phyloP scores from a whole-genome alignment of 1,140 invertebrate genomes.

The Nebria ingens region DNA sequence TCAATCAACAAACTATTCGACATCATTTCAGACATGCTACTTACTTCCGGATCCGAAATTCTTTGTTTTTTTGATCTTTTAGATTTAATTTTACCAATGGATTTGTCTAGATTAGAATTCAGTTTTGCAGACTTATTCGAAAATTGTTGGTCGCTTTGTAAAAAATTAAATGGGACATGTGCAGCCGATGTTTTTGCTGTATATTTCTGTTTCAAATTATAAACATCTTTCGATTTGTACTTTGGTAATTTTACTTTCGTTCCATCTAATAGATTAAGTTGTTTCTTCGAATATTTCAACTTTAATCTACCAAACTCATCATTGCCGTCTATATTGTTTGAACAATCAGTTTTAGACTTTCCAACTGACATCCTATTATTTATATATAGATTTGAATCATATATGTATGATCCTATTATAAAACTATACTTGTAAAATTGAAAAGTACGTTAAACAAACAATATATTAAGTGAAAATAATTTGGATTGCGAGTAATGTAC shows the following conservation, averaged over 20 bases:
- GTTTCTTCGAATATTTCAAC: neutral
- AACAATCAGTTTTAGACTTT: neutral
- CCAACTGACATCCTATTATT: neutral
- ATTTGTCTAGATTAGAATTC: no score
- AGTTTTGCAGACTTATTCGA: no score
- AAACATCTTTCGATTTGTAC: neutral
- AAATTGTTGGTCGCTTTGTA: no score
- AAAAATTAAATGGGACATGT: neutral
- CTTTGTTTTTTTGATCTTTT: no score
- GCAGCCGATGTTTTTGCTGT: neutral
- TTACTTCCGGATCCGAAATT: neutral
- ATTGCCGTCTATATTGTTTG: neutral
- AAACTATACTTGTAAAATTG: no score
- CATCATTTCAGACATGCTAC: neutral
- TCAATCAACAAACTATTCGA: neutral
- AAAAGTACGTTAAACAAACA: no score
- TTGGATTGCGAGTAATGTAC: no score
- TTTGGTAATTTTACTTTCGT: neutral
- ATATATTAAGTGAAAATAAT: no score
- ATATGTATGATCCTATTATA: no score
- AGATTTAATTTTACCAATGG: no score
- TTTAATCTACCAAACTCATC: neutral
- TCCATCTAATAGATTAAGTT: neutral
- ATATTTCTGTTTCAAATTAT: neutral
- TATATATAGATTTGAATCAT: no score